phyloP scores from a whole-genome alignment of 2,888 invertebrate genomes.

The Netelia fuscicornis region DNA sequence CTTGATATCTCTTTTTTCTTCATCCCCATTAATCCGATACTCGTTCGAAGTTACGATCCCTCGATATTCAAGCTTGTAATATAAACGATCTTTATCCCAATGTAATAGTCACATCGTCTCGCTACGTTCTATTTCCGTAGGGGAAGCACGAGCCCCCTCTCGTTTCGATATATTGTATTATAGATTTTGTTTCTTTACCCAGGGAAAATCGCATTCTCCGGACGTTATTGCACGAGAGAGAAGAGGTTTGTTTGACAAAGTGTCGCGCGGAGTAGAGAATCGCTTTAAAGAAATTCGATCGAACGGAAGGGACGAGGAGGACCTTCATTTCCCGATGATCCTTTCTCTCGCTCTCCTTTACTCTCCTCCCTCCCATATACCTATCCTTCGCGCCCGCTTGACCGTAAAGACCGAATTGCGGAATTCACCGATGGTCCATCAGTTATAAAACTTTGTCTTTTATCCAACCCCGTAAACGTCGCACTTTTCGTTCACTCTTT shows the following conservation, averaged over 20 bases:
- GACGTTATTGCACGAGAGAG: slow-evolving; percentile 10
- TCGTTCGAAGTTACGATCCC: slow-evolving; percentile 35
- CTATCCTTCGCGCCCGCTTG: slow-evolving; percentile 63
- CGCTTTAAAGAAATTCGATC: slow-evolving; percentile 36
- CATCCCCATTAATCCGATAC: slow-evolving; percentile 51
- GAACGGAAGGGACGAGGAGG: neutral
- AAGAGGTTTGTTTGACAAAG: slow-evolving; percentile 47
- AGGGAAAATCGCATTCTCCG: slow-evolving; percentile 21
- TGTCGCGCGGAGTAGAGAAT: slow-evolving; percentile 20
- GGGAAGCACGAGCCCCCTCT: neutral
- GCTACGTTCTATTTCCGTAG: neutral
- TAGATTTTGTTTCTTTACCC: slow-evolving; percentile 1
- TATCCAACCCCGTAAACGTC: neutral
- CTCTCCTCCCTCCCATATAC: too few relatives aligned
- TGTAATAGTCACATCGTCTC: neutral
- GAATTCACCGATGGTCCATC: slow-evolving; percentile 76
- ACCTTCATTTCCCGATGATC: neutral
- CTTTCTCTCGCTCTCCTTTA: neutral
- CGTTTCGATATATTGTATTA: slow-evolving; percentile 5
- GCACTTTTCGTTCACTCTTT: neutral
- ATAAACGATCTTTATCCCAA: slow-evolving; percentile 7
- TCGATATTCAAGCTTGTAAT: slow-evolving; percentile 37
- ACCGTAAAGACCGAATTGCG: slow-evolving; percentile 75
- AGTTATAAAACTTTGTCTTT: slow-evolving; percentile 75
- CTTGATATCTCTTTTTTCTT: slow-evolving; percentile 13